Conservation (phyloP, 2,797 vertebrate genomes). For the Anas flavirostris region DNA sequence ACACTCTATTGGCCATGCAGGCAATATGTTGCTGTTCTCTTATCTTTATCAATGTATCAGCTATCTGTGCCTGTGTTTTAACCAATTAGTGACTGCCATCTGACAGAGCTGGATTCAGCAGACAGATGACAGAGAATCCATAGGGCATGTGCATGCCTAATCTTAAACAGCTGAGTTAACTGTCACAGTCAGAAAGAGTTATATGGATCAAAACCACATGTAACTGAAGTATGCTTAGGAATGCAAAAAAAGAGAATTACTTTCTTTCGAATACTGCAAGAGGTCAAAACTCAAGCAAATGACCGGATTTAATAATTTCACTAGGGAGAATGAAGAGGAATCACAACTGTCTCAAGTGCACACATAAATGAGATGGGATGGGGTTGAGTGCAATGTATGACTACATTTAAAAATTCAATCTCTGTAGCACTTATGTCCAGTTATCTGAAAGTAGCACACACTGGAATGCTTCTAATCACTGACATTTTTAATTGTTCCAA, state of each 20-base stretch:
- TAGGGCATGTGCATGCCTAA: not conserved
- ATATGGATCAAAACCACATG: not conserved
- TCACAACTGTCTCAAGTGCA: not conserved
- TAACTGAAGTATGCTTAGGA: not conserved
- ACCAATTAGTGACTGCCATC: not conserved
- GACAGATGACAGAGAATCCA: not conserved
- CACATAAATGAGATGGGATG: not conserved
- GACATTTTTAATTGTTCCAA: not conserved
- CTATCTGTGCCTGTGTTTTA: not conserved
- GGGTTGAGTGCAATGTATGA: not conserved
- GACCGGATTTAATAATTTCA: not conserved
- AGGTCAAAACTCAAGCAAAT: not conserved
- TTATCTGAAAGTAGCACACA: not conserved
- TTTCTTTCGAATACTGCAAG: not conserved
- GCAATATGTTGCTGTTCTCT: not conserved
- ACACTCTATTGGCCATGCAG: fast-evolving
- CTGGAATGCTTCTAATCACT: not conserved
- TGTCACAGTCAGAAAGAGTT: not conserved
- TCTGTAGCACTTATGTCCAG: not conserved
- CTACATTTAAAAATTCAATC: not conserved
- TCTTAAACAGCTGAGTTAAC: not conserved
- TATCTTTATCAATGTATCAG: not conserved
- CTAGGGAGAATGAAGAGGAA: not conserved
- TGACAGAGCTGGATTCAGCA: not conserved
- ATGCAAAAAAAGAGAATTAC: not conserved